These are phyloP conservation scores for Diorhabda sublineata DNA, from an alignment of 1,140 invertebrate species.

Conservation along the genomic window DNA sequence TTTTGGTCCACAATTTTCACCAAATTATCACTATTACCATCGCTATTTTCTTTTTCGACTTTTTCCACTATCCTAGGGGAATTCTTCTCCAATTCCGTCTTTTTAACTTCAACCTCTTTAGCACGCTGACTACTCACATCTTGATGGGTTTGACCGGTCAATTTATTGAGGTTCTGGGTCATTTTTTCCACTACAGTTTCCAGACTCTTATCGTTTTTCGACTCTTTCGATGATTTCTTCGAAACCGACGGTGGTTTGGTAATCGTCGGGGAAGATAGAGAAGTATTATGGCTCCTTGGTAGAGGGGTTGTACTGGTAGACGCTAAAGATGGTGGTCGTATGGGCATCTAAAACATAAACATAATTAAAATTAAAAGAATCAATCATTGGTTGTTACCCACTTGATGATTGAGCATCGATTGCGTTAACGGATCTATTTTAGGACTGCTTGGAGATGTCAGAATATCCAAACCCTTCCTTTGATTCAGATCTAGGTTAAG, in stretches of 20 bases:
- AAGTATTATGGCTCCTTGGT: conserved; percentile 9
- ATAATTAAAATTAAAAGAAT: not conserved
- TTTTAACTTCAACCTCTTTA: conserved; percentile 3
- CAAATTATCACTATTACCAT: not conserved
- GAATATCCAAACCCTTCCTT: conserved; percentile 31
- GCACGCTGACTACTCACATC: conserved; percentile 7
- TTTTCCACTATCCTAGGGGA: not conserved
- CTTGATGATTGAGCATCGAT: conserved; percentile 9
- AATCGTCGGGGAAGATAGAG: conserved; percentile 4
- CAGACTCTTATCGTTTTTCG: conserved; percentile 43
- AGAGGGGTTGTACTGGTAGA: conserved; percentile 10
- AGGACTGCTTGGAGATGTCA: conserved; percentile 22
- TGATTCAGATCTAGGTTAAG: conserved; percentile 25
- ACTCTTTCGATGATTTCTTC: conserved; percentile 29
- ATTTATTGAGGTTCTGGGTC: conserved; percentile 35
- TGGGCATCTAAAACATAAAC: conserved; percentile 9
- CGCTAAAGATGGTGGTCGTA: conserved; percentile 3
- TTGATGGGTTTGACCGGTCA: conserved; percentile 10
- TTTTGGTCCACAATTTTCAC: not conserved
- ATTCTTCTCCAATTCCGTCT: conserved; percentile 6
- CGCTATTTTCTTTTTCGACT: not conserved
- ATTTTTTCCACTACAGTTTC: conserved; percentile 43
- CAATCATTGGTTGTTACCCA: not conserved
- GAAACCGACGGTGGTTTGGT: conserved; percentile 17
- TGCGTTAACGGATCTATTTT: conserved; percentile 17